phyloP scores from a whole-genome alignment of 2,113 vertebrate species.

The Oxyura jamaicensis region DNA sequence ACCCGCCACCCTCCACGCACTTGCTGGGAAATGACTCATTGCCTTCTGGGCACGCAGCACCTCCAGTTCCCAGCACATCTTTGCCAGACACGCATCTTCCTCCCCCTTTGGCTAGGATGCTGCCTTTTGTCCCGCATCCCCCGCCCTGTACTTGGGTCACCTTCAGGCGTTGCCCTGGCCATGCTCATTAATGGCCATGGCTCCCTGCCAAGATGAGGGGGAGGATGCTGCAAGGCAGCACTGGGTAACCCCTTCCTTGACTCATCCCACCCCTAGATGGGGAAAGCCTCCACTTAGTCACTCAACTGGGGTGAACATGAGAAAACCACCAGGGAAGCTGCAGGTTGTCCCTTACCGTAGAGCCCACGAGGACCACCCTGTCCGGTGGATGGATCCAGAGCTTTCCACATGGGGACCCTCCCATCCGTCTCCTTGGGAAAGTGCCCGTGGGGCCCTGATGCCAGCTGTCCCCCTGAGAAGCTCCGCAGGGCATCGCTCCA shows the following conservation, averaged over 20 bases:
- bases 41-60: accelerated
- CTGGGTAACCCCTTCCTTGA: no score
- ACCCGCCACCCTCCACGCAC: accelerated
- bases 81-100: neutral
- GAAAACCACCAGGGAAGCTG: neutral
- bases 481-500: slow-evolving; percentile 90
- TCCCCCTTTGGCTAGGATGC: neutral
- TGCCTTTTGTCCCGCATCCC: neutral
- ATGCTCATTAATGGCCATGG: no score
- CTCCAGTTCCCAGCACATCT: accelerated
- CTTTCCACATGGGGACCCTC: slow-evolving; percentile 84
- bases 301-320: neutral
- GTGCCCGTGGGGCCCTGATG: slow-evolving; percentile 58
- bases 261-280: no score
- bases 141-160: accelerated
- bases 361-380: slow-evolving; percentile 75
- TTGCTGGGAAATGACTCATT: neutral
- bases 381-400: slow-evolving; percentile 83
- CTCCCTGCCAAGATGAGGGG: no score
- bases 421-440: slow-evolving; percentile 76
- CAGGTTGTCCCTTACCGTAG: slow-evolving; percentile 73
- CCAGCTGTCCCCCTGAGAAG: slow-evolving; percentile 84
- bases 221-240: no score
- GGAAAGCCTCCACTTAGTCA: no score
- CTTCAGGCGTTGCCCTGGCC: neutral